These are phyloP conservation scores for Cantharis flavilabris DNA, from an alignment of 2,888 invertebrate genomes.

Conservation along the genomic window DNA sequence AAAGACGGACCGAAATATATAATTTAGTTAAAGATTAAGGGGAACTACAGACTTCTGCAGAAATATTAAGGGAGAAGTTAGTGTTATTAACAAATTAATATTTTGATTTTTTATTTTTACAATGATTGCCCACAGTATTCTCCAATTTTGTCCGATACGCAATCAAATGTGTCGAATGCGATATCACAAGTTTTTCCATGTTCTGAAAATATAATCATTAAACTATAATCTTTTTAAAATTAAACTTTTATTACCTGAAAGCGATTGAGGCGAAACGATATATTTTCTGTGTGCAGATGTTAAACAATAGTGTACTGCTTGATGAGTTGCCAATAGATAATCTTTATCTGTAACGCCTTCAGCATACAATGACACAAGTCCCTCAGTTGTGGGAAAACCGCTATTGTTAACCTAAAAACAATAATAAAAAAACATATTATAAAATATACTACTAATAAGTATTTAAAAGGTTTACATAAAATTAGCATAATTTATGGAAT, in stretches of 20 bases:
- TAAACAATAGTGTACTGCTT: constrained; percentile 71
- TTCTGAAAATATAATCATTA: constrained; percentile 57
- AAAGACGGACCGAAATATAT: background rate
- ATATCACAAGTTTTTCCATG: constrained; percentile 74
- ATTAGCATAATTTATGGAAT: constrained; percentile 3
- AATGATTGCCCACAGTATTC: constrained; percentile 67
- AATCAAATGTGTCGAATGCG: constrained; percentile 79
- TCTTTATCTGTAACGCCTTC: constrained; percentile 79
- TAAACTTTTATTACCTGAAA: constrained; percentile 41
- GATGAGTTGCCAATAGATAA: constrained; percentile 74
- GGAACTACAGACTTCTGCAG: background rate
- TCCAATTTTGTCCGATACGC: constrained; percentile 77
- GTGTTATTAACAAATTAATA: too few species aligned
- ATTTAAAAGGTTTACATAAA: constrained; percentile 14
- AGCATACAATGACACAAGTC: constrained; percentile 72
- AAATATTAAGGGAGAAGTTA: too few species aligned
- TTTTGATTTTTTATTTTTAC: background rate
- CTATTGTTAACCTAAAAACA: constrained; percentile 66
- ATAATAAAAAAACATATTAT: background rate
- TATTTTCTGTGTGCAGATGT: constrained; percentile 59
- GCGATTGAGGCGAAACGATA: constrained; percentile 41
- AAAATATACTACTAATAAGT: background rate
- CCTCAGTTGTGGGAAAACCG: constrained; percentile 76
- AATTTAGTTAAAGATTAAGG: background rate
- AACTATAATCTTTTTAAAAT: background rate